Evolutionary conservation across 2,797 vertebrate genomes (phyloP).

Genomic region (Crax fasciolata): DNA sequence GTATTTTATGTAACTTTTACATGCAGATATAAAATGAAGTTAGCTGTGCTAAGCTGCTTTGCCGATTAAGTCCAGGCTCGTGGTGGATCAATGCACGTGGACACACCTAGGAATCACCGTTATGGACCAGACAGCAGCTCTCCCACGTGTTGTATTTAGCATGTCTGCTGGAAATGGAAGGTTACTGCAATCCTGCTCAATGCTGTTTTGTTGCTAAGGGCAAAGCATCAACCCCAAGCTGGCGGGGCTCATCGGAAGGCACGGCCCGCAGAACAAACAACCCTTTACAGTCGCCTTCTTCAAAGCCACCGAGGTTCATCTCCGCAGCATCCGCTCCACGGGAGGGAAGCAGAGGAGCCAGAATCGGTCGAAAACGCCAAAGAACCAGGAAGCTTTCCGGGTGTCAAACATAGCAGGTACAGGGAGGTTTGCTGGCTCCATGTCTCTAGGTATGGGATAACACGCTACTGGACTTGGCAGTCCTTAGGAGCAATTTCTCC

Average conservation of each 20-base stretch:
- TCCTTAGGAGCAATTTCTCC: neutral
- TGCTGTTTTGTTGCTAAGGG: constrained; percentile 78
- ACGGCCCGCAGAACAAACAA: constrained; percentile 96
- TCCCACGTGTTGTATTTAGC: neutral
- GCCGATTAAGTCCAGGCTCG: neutral
- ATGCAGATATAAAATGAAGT: neutral
- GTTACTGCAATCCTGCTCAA: neutral
- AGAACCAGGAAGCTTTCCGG: constrained; percentile 93
- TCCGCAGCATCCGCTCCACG: constrained; percentile 93
- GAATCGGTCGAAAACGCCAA: constrained; percentile 91
- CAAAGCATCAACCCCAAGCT: constrained; percentile 94
- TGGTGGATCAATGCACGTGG: rapidly evolving
- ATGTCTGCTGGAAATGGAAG: neutral
- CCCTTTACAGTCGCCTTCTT: constrained; percentile 99
- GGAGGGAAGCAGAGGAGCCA: constrained; percentile 91
- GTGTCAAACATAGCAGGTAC: constrained; percentile 94
- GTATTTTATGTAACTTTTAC: constrained; percentile 55
- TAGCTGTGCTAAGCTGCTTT: constrained; percentile 9
- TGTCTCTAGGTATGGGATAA: rapidly evolving
- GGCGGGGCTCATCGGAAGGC: constrained; percentile 93
- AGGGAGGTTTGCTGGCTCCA: rapidly evolving
- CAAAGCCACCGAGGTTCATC: constrained; percentile 96
- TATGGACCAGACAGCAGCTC: neutral
- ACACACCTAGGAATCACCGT: neutral
- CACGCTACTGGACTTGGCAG: rapidly evolving